Evolutionary conservation across 2,113 vertebrate species (phyloP).

Genomic region (Chionomys nivalis): DNA sequence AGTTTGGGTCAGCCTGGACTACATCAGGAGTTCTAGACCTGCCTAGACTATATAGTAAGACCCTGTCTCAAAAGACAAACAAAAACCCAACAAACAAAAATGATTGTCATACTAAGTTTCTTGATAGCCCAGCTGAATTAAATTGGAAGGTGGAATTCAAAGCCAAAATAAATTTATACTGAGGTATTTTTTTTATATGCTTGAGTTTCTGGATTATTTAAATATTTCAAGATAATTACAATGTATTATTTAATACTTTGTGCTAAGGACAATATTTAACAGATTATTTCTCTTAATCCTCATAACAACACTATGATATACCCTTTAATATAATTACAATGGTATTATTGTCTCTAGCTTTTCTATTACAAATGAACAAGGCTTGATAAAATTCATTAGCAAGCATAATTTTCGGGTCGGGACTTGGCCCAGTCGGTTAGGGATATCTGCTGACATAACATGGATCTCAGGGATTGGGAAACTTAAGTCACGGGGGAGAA

Average conservation of each 20-base stretch:
- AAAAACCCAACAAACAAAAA: background rate
- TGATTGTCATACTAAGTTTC: background rate
- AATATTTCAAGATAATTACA: background rate
- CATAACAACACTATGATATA: background rate
- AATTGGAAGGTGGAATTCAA: background rate
- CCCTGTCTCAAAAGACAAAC: background rate
- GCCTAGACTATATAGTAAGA: background rate
- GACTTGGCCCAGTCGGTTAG: background rate
- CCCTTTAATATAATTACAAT: background rate
- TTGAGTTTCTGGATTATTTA: background rate
- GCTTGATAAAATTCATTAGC: slow-evolving; percentile 49
- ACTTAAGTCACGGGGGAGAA: background rate
- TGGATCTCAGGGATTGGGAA: background rate
- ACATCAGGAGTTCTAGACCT: background rate
- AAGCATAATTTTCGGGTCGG: background rate
- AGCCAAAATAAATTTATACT: slow-evolving; percentile 19
- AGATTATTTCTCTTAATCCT: background rate
- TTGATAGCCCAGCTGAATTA: background rate
- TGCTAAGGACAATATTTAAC: background rate
- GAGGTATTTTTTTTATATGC: background rate
- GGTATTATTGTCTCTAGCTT: slow-evolving; percentile 44
- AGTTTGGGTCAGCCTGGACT: background rate
- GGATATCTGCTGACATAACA: background rate
- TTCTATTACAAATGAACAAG: slow-evolving; percentile 42
- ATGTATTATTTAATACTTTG: background rate